A percentile compares a stretch with the other conserved stretches of the same genome.
phyloP scores from a whole-genome alignment of 2,888 invertebrate species.

The Cetonia aurata region DNA sequence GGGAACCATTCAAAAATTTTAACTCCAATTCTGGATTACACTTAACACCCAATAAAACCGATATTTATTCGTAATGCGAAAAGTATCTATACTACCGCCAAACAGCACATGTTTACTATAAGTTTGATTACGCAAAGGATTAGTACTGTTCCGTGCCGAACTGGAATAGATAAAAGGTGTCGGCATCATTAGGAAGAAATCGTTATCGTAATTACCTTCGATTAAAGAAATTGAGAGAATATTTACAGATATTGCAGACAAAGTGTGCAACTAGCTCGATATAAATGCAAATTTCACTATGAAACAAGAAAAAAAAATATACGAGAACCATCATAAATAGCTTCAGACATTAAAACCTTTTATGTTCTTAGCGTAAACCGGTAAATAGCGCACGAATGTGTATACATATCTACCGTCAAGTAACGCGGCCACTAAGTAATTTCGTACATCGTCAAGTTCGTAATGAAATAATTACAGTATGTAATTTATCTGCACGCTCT shows the following conservation, averaged over 20 bases:
- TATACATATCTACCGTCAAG: constrained; percentile 7
- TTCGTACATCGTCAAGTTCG: constrained; percentile 25
- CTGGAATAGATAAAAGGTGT: too few relatives aligned
- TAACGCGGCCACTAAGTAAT: constrained; percentile 24
- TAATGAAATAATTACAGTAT: constrained; percentile 29
- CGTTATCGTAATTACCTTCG: too few relatives aligned
- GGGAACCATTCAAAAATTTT: neutral
- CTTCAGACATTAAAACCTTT: too few relatives aligned
- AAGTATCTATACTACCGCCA: neutral
- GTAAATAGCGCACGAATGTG: neutral
- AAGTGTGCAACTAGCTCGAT: neutral
- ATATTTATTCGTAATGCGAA: neutral
- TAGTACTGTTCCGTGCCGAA: neutral
- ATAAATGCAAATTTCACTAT: too few relatives aligned
- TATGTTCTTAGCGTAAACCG: too few relatives aligned
- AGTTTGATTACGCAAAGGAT: neutral
- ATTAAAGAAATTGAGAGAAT: neutral
- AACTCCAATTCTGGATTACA: constrained; percentile 4
- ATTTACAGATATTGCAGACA: neutral
- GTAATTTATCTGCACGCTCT: constrained; percentile 23
- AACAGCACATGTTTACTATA: neutral
- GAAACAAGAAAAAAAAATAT: too few relatives aligned
- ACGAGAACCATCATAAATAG: too few relatives aligned
- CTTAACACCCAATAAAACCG: constrained; percentile 25
- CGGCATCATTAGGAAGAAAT: too few relatives aligned